Base-by-base conservation (phyloP, 2,888 invertebrate genomes). In the Plebejus argus region DNA sequence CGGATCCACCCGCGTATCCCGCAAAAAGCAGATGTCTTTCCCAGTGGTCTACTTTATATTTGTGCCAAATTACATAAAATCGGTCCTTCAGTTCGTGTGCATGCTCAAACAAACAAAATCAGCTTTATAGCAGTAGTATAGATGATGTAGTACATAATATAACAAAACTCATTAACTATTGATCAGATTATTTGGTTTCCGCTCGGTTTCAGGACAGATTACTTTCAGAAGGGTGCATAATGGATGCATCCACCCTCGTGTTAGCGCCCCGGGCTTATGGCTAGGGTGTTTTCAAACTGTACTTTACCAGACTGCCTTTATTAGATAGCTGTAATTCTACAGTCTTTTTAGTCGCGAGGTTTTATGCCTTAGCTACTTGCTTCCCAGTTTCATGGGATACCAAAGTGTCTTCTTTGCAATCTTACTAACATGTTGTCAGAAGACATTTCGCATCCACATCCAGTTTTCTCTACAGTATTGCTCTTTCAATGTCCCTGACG, bases 161-260 rank as follows among this genome's bases (percentile, higher is more conserved):
- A 61, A 53, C 53, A 20, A 61, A 3, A 61, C 23, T 28, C 28
- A 66, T 66, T 15, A 10, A 1, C 28, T n/a, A 58, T 58, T 61
- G 28, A 53, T 33, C 28, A 18, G 66, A 12, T 18, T 66, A 66
- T 28, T 66, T 15, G 66, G 66, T 66, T 66, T 28, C 66, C 66
- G 15, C 15, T 66, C 28, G 28, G 66, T 66, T 66, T 28, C 28
- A 66, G 66, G 66, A 66, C 28, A 66, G 66, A 28, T 66, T 66
- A 66, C 15, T 28, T 15, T 66, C 66, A 66, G 66, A 33, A 66
- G 66, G 66, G 66, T 66, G 66, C 66, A 66, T 66, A 66, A 66
- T 66, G 28, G 66, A 66, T 66, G 66, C 66, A 33, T 6, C 66
- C 28, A 33, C 66, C 66, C 66, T 28, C 66, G 58, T 28, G 66